Conservation (phyloP, 2,797 vertebrate species). For the Eremophila alpestris region DNA sequence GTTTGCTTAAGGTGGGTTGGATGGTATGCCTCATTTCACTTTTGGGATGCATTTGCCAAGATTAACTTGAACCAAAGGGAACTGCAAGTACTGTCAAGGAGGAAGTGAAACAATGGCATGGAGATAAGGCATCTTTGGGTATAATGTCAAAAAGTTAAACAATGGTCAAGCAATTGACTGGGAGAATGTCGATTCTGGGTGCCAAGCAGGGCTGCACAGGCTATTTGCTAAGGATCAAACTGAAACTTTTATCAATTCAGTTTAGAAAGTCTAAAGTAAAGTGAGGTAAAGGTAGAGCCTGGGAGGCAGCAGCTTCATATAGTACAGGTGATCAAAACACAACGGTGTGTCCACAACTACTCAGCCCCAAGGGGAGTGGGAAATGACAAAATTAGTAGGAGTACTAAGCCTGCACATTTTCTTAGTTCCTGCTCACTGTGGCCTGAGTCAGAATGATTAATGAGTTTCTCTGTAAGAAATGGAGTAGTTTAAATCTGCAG, state of each 20-base stretch:
- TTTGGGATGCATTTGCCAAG: neutral
- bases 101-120: conserved; percentile 23
- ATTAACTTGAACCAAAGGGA: neutral
- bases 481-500: neutral
- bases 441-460: neutral
- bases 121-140: conserved; percentile 40
- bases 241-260: neutral
- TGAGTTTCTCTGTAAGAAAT: neutral
- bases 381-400: neutral
- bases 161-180: neutral
- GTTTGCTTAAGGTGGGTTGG: neutral
- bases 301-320: neutral
- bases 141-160: conserved; percentile 10
- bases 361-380: neutral
- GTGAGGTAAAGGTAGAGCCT: neutral
- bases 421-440: neutral
- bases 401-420: neutral
- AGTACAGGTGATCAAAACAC: neutral
- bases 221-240: neutral
- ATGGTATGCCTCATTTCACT: neutral
- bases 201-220: neutral
- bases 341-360: neutral
- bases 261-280: neutral
- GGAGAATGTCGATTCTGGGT: neutral
- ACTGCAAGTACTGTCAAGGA: neutral